Conservation (phyloP, 1,140 invertebrate genomes). For the Drosophila littoralis region DNA sequence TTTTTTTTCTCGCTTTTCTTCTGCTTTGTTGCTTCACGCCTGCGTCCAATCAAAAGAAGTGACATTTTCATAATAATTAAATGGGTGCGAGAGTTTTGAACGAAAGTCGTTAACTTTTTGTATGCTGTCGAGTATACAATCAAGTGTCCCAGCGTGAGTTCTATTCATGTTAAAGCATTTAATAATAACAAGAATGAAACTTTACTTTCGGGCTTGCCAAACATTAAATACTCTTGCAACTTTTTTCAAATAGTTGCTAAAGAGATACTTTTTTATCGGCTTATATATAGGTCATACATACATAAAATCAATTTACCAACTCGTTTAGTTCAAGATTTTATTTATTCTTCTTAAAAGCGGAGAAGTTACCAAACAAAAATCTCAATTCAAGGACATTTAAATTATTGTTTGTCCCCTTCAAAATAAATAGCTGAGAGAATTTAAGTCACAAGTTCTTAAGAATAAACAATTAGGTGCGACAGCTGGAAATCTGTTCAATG, state of each 20-base stretch:
- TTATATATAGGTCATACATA: too few relatives aligned
- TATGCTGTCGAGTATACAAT: constrained; percentile 1
- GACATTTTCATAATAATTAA: constrained; percentile 36
- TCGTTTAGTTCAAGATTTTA: too few relatives aligned
- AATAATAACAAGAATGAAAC: not conserved
- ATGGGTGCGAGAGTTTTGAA: constrained; percentile 11
- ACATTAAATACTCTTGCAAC: not conserved
- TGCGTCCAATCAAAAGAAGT: constrained; percentile 17
- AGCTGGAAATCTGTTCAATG: not conserved
- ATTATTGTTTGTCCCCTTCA: not conserved
- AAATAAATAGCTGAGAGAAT: not conserved
- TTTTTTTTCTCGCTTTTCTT: constrained; percentile 26
- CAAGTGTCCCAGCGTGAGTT: constrained; percentile 1
- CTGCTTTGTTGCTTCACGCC: constrained; percentile 18
- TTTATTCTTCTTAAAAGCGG: too few relatives aligned
- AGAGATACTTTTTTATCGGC: too few relatives aligned
- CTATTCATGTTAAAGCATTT: not conserved
- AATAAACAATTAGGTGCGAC: not conserved
- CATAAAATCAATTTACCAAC: too few relatives aligned
- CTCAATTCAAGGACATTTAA: not conserved
- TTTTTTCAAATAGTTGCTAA: too few relatives aligned
- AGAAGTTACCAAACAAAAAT: not conserved
- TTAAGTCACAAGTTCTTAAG: not conserved
- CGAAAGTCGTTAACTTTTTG: constrained; percentile 5
- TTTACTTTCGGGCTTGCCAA: not conserved